phyloP scores from a whole-genome alignment of 2,797 vertebrate species.

The Gouania willdenowi region DNA sequence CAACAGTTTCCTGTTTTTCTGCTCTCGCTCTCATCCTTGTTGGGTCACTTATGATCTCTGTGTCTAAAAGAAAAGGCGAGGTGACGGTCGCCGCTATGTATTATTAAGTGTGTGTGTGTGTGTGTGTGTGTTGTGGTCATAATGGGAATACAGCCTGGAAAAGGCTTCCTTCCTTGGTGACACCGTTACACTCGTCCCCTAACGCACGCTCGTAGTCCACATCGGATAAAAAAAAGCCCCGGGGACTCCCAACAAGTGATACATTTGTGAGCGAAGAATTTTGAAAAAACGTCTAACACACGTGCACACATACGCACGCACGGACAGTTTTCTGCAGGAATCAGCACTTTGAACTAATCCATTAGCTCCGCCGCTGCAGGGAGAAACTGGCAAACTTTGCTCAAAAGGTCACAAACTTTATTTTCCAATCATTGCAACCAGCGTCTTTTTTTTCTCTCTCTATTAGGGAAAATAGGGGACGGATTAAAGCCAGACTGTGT shows the following conservation, averaged over 20 bases:
- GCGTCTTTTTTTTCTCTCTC: constrained; percentile 1
- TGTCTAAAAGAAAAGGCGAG: constrained; percentile 20
- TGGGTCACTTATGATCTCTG: constrained; percentile 28
- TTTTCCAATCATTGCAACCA: constrained; percentile 28
- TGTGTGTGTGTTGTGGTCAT: constrained; percentile 46
- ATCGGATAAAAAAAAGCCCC: constrained; percentile 13
- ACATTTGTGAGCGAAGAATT: constrained; percentile 10
- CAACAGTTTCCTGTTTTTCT: neutral
- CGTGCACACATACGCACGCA: constrained; percentile 6
- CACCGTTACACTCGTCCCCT: constrained; percentile 18
- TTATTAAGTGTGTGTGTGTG: constrained; percentile 54
- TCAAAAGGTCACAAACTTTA: constrained; percentile 28
- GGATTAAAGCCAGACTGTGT: too few relatives aligned
- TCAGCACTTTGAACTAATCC: constrained; percentile 56
- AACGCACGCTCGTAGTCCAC: constrained; percentile 13
- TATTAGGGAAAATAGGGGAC: too few relatives aligned
- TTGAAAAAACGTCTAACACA: constrained; percentile 5
- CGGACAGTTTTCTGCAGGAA: constrained; percentile 43
- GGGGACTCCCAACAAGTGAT: constrained; percentile 35
- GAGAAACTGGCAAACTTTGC: constrained; percentile 35
- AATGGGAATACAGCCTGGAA: constrained; percentile 60
- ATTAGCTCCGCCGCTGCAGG: constrained; percentile 42
- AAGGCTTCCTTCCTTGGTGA: constrained; percentile 34
- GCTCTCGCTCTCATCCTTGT: constrained; percentile 16
- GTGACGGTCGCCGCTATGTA: constrained; percentile 39